A percentile compares a stretch with the other conserved stretches of the same genome.
Evolutionary conservation across 1,140 invertebrate genomes (phyloP).

Genomic region (Galleria mellonella): DNA sequence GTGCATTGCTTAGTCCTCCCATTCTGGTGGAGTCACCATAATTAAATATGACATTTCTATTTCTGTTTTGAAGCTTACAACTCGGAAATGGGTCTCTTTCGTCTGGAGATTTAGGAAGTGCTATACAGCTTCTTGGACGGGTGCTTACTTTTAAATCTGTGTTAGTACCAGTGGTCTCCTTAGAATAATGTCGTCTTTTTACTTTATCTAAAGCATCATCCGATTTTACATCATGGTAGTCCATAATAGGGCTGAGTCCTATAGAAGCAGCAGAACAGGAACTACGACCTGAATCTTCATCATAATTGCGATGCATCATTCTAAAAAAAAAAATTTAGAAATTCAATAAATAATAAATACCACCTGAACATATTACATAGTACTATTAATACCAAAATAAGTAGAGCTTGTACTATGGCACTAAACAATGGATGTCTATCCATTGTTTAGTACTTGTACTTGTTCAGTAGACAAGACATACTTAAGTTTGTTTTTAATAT

Average conservation of each 20-base stretch:
- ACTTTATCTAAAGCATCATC: slow-evolving; percentile 11
- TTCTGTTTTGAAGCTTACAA: slow-evolving; percentile 33
- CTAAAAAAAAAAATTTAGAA: slow-evolving; percentile 23
- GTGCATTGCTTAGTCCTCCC: slow-evolving; percentile 67
- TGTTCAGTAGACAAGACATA: no score
- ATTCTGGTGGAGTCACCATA: slow-evolving; percentile 50
- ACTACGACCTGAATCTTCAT: slow-evolving; percentile 68
- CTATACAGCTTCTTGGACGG: slow-evolving; percentile 53
- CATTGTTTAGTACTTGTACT: no score
- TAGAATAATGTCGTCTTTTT: slow-evolving; percentile 18
- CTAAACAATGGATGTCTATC: no score
- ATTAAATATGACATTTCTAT: slow-evolving; percentile 45
- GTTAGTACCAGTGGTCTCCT: slow-evolving; percentile 56
- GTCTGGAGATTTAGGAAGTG: slow-evolving; percentile 60
- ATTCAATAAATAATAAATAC: not conserved
- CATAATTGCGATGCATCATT: slow-evolving; percentile 48
- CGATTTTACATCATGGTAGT: slow-evolving; percentile 21
- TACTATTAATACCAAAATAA: no score
- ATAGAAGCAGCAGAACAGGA: slow-evolving; percentile 65
- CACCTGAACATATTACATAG: no score
- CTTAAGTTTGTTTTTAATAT: no score
- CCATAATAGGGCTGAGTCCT: slow-evolving; percentile 39
- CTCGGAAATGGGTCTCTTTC: slow-evolving; percentile 64
- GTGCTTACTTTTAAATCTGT: slow-evolving; percentile 64
- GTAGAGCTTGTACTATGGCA: no score